Evolutionary conservation across 2,113 vertebrate species (phyloP).

Genomic region (Brienomyrus longianalis): DNA sequence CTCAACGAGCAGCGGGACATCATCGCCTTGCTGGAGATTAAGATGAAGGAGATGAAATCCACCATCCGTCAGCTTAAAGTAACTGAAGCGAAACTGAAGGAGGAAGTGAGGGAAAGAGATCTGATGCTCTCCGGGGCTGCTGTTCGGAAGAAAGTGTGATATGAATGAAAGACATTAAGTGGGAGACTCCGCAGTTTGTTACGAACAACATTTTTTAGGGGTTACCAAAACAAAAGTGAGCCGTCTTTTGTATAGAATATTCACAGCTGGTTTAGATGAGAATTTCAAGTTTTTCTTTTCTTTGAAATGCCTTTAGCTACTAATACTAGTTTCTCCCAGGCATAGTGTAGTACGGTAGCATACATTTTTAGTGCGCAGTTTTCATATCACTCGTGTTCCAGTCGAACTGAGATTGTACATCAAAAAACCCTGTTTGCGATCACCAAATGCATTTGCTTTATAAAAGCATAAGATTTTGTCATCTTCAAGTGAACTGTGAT

Average conservation of each 20-base stretch:
- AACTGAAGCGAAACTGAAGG: slow-evolving; percentile 81
- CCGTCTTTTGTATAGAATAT: slow-evolving; percentile 5
- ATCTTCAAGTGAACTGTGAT: slow-evolving; percentile 1
- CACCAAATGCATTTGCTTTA: not conserved
- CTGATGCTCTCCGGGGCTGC: slow-evolving; percentile 68
- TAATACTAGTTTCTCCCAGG: not conserved
- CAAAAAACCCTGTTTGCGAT: not conserved
- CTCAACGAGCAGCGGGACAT: slow-evolving; percentile 96
- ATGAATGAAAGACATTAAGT: not conserved
- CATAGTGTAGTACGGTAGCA: not conserved
- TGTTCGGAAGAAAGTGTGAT: slow-evolving; percentile 72
- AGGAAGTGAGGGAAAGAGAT: slow-evolving; percentile 89
- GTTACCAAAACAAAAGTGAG: slow-evolving; percentile 13
- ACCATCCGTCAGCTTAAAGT: slow-evolving; percentile 88
- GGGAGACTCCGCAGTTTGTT: slow-evolving; percentile 13
- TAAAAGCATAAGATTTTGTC: not conserved
- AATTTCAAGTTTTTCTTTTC: not conserved
- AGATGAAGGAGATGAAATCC: slow-evolving; percentile 98
- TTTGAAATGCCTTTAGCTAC: slow-evolving; percentile 15
- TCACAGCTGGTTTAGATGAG: not conserved
- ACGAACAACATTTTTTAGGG: slow-evolving; percentile 19
- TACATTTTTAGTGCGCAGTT: not conserved
- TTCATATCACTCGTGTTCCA: not conserved
- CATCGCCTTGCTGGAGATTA: slow-evolving; percentile 94
- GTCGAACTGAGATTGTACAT: not conserved